Percentiles rank a stretch among this genome's conserved stretches.
phyloP scores from a whole-genome alignment of 1,140 invertebrate species.

The Drosophila watanabei region DNA sequence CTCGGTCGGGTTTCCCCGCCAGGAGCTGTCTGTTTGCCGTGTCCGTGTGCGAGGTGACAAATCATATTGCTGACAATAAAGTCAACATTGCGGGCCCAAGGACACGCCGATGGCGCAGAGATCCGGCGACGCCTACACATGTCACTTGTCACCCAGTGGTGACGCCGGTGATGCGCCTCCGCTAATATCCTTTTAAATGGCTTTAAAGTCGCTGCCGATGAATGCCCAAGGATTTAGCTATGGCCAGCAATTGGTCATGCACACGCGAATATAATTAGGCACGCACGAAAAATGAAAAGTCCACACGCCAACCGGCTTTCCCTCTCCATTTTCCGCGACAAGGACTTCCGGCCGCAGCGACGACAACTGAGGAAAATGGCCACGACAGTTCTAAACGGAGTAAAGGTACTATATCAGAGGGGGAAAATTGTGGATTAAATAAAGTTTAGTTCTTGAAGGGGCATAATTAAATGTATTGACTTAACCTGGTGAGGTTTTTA shows the following conservation, averaged over 20 bases:
- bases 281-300: constrained; percentile 72
- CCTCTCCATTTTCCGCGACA: constrained; percentile 11
- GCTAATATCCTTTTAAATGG: constrained; percentile 54
- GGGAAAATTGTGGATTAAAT: neutral
- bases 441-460: constrained; percentile 1
- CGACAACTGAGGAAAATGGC: constrained; percentile 52
- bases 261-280: constrained; percentile 80
- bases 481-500: too few relatives aligned
- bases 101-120: constrained; percentile 51
- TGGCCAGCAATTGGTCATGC: constrained; percentile 50
- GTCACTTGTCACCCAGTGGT: constrained; percentile 36
- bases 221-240: constrained; percentile 10
- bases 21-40: constrained; percentile 14
- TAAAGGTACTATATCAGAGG: neutral
- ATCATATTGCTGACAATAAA: constrained; percentile 80
- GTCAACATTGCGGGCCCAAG: constrained; percentile 58
- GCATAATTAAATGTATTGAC: constrained; percentile 2
- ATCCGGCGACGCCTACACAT: constrained; percentile 47
- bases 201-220: constrained; percentile 40
- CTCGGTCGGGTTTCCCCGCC: constrained; percentile 10
- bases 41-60: constrained; percentile 66
- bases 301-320: constrained; percentile 56
- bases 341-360: constrained; percentile 53
- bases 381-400: neutral
- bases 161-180: constrained; percentile 4